Evolutionary conservation across 2,888 invertebrate genomes (phyloP).

Genomic region (Gymnocheta viridis): DNA sequence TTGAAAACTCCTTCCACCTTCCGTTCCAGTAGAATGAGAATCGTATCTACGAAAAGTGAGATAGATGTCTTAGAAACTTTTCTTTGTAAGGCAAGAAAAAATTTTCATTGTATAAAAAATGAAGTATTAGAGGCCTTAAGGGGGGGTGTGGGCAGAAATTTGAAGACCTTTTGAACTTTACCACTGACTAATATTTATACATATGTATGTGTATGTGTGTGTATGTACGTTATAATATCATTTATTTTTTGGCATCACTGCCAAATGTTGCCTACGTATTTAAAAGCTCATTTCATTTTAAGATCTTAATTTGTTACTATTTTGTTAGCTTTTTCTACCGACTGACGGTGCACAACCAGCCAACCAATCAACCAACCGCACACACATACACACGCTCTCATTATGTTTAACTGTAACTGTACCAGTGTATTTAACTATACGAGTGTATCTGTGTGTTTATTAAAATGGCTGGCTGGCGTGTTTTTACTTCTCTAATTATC

Average conservation of each 20-base stretch:
- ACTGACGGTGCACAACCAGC: neutral
- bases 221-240: slow-evolving; percentile 41
- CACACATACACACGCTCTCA: neutral
- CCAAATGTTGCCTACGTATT: slow-evolving; percentile 67
- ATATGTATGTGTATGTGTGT: neutral
- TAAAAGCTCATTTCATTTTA: slow-evolving; percentile 67
- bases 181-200: too few relatives aligned
- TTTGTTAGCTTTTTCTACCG: slow-evolving; percentile 13
- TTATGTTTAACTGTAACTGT: neutral
- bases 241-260: slow-evolving; percentile 66
- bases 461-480: slow-evolving; percentile 20
- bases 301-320: slow-evolving; percentile 65
- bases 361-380: slow-evolving; percentile 4
- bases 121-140: too few relatives aligned
- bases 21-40: too few relatives aligned
- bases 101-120: too few relatives aligned
- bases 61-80: too few relatives aligned
- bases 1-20: too few relatives aligned
- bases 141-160: too few relatives aligned
- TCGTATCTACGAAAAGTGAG: too few relatives aligned
- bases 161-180: too few relatives aligned
- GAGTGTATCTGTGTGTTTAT: slow-evolving; percentile 21
- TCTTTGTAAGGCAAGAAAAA: too few relatives aligned
- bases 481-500: slow-evolving; percentile 62
- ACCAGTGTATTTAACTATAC: neutral